These are phyloP conservation scores for Poeciliopsis infans DNA, from an alignment of 2,797 vertebrate species.

Conservation along the genomic window DNA sequence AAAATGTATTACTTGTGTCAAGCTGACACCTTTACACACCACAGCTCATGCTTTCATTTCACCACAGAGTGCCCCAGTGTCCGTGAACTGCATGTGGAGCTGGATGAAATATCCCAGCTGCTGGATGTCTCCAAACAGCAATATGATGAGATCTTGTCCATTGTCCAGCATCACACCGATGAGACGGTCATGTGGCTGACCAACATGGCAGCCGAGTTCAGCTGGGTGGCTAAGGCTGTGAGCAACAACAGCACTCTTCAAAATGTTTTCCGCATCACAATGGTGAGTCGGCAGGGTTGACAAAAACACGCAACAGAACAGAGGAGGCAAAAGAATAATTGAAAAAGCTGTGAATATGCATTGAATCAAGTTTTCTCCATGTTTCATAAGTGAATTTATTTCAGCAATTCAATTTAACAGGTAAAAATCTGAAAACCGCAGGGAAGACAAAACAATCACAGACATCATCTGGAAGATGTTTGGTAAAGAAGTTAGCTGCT, in stretches of 20 bases:
- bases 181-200: constrained; percentile 84
- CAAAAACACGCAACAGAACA: background rate
- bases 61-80: constrained; percentile 86
- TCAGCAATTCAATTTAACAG: background rate
- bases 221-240: constrained; percentile 87
- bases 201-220: constrained; percentile 86
- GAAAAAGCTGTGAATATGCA: background rate
- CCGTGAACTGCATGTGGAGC: constrained; percentile 85
- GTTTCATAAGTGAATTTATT: background rate
- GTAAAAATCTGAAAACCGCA: background rate
- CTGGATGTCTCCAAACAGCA: constrained; percentile 87
- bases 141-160: constrained; percentile 86
- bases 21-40: background rate
- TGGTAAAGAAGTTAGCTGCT: background rate
- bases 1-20: background rate
- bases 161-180: constrained; percentile 85
- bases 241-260: constrained; percentile 66
- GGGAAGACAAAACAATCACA: background rate
- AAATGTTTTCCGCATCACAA: constrained; percentile 84
- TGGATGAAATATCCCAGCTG: constrained; percentile 85
- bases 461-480: background rate
- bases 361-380: background rate
- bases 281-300: constrained; percentile 73
- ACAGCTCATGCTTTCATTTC: background rate
- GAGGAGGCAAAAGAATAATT: background rate